phyloP scores from a whole-genome alignment of 2,888 invertebrate species.

The Lithophane semibrunnea region DNA sequence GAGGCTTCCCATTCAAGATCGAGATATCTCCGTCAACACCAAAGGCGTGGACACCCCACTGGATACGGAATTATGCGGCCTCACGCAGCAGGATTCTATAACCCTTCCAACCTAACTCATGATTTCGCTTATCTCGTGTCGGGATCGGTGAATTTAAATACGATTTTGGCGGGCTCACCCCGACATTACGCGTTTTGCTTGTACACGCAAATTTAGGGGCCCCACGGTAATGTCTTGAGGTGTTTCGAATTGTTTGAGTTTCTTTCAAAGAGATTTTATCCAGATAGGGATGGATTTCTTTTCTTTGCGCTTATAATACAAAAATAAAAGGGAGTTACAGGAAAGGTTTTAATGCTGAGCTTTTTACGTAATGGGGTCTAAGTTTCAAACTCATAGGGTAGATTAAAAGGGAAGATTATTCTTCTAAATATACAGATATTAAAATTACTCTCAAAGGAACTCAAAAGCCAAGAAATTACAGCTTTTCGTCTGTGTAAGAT shows the following conservation, averaged over 20 bases:
- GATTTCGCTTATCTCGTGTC: constrained; percentile 88
- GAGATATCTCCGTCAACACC: constrained; percentile 72
- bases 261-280: constrained; percentile 68
- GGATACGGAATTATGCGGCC: constrained; percentile 87
- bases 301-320: constrained; percentile 56
- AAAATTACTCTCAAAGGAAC: constrained; percentile 7
- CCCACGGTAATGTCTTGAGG: constrained; percentile 75
- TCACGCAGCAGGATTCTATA: constrained; percentile 87
- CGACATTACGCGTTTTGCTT: constrained; percentile 80
- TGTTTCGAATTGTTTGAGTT: constrained; percentile 77
- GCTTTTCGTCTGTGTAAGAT: background rate
- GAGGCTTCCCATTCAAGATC: constrained; percentile 72
- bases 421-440: constrained; percentile 8
- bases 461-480: background rate
- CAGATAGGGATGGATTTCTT: constrained; percentile 66
- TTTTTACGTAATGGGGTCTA: constrained; percentile 55
- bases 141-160: constrained; percentile 88
- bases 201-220: constrained; percentile 81
- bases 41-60: constrained; percentile 77
- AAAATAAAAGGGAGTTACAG: constrained; percentile 51
- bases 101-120: constrained; percentile 88
- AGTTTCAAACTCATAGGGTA: constrained; percentile 36
- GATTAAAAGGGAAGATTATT: constrained; percentile 41
- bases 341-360: constrained; percentile 47
- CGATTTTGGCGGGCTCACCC: constrained; percentile 84